Evolutionary conservation across 1,140 invertebrate species (phyloP).

Genomic region (Drosophila sucinea): DNA sequence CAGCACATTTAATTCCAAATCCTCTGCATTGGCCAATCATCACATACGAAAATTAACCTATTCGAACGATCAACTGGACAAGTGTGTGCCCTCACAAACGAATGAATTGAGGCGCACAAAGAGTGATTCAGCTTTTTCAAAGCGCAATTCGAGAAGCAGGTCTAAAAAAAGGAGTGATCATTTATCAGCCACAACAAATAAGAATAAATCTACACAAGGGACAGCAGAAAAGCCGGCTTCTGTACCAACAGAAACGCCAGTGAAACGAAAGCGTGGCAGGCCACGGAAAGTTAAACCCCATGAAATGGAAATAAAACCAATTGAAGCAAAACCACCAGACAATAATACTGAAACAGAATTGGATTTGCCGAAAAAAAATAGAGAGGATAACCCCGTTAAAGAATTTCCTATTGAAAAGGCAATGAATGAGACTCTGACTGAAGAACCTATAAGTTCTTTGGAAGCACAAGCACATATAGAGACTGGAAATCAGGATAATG

Average conservation of each 20-base stretch:
- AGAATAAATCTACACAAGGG: background rate
- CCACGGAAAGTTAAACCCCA: constrained; percentile 23
- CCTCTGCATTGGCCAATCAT: background rate
- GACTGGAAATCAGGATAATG: background rate
- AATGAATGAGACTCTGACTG: background rate
- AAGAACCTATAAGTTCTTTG: background rate
- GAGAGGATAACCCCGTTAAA: background rate
- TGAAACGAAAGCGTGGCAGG: constrained; percentile 42
- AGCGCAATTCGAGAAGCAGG: background rate
- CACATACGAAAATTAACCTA: constrained; percentile 66
- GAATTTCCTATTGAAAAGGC: background rate
- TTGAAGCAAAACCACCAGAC: background rate
- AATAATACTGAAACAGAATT: constrained; percentile 16
- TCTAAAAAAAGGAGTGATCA: constrained; percentile 20
- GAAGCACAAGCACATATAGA: background rate
- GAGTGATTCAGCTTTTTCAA: constrained; percentile 35
- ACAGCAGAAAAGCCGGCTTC: constrained; percentile 28
- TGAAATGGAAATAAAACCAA: background rate
- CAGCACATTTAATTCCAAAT: constrained; percentile 1
- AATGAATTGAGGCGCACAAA: constrained; percentile 31
- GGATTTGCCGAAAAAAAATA: constrained; percentile 34
- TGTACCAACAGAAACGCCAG: background rate
- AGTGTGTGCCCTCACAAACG: background rate
- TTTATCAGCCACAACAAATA: constrained; percentile 25
- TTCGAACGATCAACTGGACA: constrained; percentile 53